Evolutionary conservation across 1,140 invertebrate genomes (phyloP).

Genomic region (Proales similis): DNA sequence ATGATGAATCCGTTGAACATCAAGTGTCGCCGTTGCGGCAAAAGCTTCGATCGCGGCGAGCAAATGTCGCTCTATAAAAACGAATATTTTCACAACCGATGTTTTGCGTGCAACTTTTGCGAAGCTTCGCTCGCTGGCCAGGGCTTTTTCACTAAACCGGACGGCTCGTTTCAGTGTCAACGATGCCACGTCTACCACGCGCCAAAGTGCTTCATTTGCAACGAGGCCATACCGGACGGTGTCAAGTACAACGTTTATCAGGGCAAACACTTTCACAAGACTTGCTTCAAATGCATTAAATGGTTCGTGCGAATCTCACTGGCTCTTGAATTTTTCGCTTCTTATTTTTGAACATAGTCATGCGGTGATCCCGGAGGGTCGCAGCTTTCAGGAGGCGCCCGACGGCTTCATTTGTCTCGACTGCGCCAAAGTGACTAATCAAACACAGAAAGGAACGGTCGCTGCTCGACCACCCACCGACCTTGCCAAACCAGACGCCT

Average conservation of each 20-base stretch:
- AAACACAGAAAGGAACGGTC: conserved; percentile 2
- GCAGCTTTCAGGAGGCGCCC: conserved; percentile 22
- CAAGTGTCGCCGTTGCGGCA: conserved; percentile 25
- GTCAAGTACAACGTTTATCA: conserved; percentile 37
- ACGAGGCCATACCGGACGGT: conserved; percentile 27
- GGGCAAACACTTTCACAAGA: conserved; percentile 35
- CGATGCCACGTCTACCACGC: conserved; percentile 32
- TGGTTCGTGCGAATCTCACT: not conserved
- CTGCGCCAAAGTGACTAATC: conserved; percentile 34
- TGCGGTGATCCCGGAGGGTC: conserved; percentile 19
- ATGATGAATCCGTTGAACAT: conserved; percentile 38
- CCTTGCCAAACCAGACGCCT: conserved; percentile 8
- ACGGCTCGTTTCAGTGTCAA: conserved; percentile 34
- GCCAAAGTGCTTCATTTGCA: conserved; percentile 28
- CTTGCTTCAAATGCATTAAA: conserved; percentile 36
- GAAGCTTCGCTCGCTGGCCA: conserved; percentile 21
- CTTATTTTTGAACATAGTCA: not conserved
- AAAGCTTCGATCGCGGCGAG: conserved; percentile 32
- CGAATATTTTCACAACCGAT: conserved; percentile 23
- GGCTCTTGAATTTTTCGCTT: not conserved
- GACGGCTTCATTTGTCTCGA: conserved; percentile 33
- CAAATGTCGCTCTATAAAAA: conserved; percentile 36
- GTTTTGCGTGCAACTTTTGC: conserved; percentile 33
- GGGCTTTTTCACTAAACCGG: conserved; percentile 26
- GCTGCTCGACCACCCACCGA: not conserved